Evolutionary conservation across 2,797 vertebrate species (phyloP), one percentile per base, ranked within the genome.

Genomic region (Bryconaethiops microstoma): DNA sequence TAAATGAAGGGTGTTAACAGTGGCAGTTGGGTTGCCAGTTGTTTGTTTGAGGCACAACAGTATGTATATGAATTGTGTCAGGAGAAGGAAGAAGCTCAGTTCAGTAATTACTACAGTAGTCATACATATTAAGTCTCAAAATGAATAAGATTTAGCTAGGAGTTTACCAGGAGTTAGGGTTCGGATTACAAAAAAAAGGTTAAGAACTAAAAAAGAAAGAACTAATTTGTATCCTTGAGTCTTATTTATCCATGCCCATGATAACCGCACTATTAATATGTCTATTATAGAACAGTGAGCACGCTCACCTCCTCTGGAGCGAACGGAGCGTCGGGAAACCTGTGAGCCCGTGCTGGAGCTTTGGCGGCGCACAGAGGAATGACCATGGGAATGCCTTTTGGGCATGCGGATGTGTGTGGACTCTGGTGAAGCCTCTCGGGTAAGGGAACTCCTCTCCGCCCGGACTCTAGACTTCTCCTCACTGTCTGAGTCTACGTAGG

Each of bases 351-450:
- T 89, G 80, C 90, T 90, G 4, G 94, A 94, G 76, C 91, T 95
- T 76, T 95, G 93, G 63, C 95, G 92, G 6, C 90, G 90, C 81
- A 93, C 29, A 72, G 71, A 62, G 1, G 86, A 87, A 0, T 17
- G 75, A 3, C 81, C 79, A 2, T 50, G 76, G 0, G n/a, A 57
- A 21, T 90, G 91, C 73, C 93, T 94, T 73, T 94, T 94, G 0
- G 93, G 93, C 80, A 95, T 94, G 71, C 94, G 92, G 60, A 95
- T 87, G 0, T 94, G 94, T 73, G 95, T 91, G 0, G 95, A 94
- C 69, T 95, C 95, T 2, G 91, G 89, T 0, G 95, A 95, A 0
- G 93, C 89, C 0, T 92, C 92, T 54, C 94, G 90, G 84, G 94
- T 91, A 78, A 95, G 90, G 50, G 94, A 93, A 82, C 91, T 82